Base-by-base conservation (phyloP, 1,140 invertebrate species). In the Aphaenogaster ashmeadi region DNA sequence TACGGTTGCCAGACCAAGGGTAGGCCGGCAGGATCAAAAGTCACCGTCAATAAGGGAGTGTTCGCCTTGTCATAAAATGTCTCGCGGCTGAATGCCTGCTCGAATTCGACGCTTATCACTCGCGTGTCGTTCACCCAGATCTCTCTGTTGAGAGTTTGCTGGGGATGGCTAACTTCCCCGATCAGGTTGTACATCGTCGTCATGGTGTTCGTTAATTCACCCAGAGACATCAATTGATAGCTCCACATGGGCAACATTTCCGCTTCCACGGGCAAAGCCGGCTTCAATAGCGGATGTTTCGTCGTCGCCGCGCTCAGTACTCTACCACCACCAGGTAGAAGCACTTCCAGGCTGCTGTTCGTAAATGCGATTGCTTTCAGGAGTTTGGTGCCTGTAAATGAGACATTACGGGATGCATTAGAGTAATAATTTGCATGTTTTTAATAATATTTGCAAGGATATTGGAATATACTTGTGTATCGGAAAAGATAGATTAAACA, bases 201-300 rank as follows among this genome's bases (percentile, higher is more conserved):
- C 97, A 98, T 98, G 18, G 96, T 97, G 91, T 98, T 98, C 33
- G 97, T 96, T 9, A 98, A 95, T 87, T 98, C 97, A n/a, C 98
- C 98, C 90, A 98, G 96, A 11, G 96, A 97, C 78, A 97, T 97
- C 6, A 96, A 96, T 94, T 98, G 98, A 91, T 97, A 97, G 50
- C 97, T 98, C 97, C 98, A 98, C 96, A 98, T 98, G 11, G 97
- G 98, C 56, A 99, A 96, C 97, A 99, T 98, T 96, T 99, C 98
- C 15, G 98, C 98, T 95, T 99, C 98, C 1, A 99, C 98, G 2
- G 98, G 98, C 89, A 99, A 96, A 3, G 98, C 97, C 1, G 98
- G 97, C 95, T 99, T 98, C 44, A 99, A 95, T 3, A 99, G 94
- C 0, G 98, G 98, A 95, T 99, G 98, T 62, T 98, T 97, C 1